These are phyloP conservation scores for Drosophila recens DNA, from an alignment of 2,888 invertebrate genomes.

Conservation along the genomic window DNA sequence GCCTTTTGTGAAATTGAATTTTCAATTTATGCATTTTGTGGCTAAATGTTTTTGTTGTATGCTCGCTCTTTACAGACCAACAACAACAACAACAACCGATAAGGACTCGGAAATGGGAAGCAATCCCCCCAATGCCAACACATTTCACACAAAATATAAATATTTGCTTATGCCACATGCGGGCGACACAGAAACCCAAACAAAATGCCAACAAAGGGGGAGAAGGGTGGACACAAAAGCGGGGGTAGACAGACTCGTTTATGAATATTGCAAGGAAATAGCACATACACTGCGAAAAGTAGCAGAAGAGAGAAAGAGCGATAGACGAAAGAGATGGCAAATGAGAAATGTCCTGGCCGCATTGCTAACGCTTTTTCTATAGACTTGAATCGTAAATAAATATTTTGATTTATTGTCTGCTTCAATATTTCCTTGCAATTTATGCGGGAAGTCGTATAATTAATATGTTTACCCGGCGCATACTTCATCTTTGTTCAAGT, in stretches of 20 bases:
- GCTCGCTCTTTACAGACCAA: conserved; percentile 4
- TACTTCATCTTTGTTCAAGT: conserved; percentile 17
- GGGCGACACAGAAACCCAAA: conserved; percentile 56
- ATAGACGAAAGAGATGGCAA: not conserved
- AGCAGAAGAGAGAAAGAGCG: not conserved
- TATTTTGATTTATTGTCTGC: conserved; percentile 71
- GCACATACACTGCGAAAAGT: conserved; percentile 16
- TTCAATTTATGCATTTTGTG: conserved; percentile 62
- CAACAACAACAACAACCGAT: conserved; percentile 27
- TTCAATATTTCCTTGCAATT: conserved; percentile 56
- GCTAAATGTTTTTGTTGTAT: conserved; percentile 29
- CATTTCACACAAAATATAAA: conserved; percentile 70
- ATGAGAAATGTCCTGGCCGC: conserved; percentile 13
- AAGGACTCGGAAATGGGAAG: conserved; percentile 15
- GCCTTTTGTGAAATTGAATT: conserved; percentile 60
- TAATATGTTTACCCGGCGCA: conserved; percentile 64
- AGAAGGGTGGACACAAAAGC: not conserved
- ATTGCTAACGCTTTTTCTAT: conserved; percentile 53
- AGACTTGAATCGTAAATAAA: conserved; percentile 68
- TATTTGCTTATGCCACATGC: conserved; percentile 74
- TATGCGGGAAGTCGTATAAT: conserved; percentile 56
- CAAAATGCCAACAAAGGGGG: conserved; percentile 21
- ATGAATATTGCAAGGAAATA: conserved; percentile 59
- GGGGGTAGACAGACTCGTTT: conserved; percentile 26
- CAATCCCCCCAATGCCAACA: conserved; percentile 50